Conservation (phyloP, 2,113 vertebrate species). For the Onychostruthus taczanowskii region DNA sequence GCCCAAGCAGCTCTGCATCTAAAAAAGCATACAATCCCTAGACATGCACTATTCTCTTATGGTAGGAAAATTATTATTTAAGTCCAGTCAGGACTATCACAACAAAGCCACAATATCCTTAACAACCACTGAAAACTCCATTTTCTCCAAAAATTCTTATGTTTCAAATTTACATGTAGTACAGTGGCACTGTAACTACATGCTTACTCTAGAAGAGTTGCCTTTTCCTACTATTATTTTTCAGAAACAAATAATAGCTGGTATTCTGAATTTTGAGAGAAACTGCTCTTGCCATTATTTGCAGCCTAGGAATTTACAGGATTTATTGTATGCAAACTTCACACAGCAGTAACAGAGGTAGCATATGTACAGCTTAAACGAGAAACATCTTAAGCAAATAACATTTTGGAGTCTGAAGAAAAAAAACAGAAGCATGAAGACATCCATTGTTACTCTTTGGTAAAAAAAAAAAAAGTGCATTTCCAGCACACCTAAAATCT, state of each 20-base stretch:
- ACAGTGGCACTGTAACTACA: not conserved
- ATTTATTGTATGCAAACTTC: not conserved
- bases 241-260: not conserved
- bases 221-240: not conserved
- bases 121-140: not conserved
- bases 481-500: not conserved
- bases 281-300: not conserved
- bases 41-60: not conserved
- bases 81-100: not conserved
- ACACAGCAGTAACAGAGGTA: not conserved
- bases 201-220: not conserved
- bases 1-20: not conserved
- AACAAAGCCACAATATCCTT: not conserved
- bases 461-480: not conserved
- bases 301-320: not conserved
- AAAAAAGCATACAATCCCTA: not conserved
- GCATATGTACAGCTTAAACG: not conserved
- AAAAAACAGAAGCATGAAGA: not conserved
- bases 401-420: not conserved
- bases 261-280: not conserved
- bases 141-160: not conserved
- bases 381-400: not conserved
- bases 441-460: not conserved
- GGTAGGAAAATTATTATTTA: not conserved
- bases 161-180: not conserved